phyloP scores from a whole-genome alignment of 2,888 invertebrate species.

The Myopa testacea region DNA sequence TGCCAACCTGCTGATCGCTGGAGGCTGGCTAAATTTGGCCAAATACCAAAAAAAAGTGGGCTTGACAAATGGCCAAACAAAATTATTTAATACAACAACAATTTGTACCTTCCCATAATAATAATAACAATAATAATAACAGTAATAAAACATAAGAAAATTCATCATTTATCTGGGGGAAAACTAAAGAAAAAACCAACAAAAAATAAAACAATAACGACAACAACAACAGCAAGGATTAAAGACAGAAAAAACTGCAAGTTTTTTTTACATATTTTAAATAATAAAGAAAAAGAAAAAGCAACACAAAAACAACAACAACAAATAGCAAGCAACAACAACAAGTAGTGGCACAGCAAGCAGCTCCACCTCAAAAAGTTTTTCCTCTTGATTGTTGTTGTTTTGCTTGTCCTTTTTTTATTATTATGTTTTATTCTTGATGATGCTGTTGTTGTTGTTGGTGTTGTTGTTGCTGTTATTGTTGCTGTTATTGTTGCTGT shows the following conservation, averaged over 20 bases:
- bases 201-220: background rate
- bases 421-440: background rate
- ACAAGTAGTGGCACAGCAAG: background rate
- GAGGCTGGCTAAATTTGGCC: background rate
- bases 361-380: slow-evolving; percentile 27
- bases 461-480: background rate
- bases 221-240: slow-evolving; percentile 2
- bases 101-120: slow-evolving; percentile 8
- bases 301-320: background rate
- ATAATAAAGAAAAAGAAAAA: background rate
- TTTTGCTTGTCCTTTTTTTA: background rate
- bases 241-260: background rate
- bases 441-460: background rate
- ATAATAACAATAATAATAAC: slow-evolving; percentile 28
- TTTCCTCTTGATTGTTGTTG: slow-evolving; percentile 1
- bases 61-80: slow-evolving; percentile 17
- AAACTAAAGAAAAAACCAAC: background rate
- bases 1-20: background rate
- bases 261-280: no score
- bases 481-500: background rate
- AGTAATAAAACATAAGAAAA: background rate
- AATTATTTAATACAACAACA: slow-evolving; percentile 18
- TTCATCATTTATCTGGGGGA: slow-evolving; percentile 9
- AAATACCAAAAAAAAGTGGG: background rate
- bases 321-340: background rate